Conservation (phyloP, 2,113 vertebrate genomes). For the Rhombomys opimus region DNA sequence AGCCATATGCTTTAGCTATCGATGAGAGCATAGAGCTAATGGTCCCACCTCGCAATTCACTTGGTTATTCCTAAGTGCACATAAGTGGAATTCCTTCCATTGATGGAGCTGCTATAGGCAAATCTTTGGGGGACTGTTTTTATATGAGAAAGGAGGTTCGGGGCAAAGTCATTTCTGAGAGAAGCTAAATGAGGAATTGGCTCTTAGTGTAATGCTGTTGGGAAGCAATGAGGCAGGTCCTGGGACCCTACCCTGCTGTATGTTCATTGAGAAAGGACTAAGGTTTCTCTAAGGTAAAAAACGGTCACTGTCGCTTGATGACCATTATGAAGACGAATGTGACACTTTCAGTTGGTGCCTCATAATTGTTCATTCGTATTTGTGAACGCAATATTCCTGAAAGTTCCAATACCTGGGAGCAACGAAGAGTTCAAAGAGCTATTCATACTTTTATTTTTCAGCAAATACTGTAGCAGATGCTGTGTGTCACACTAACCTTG, state of each 20-base stretch:
- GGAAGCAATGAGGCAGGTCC: neutral
- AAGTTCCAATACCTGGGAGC: neutral
- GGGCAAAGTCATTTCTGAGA: neutral
- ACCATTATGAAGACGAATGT: neutral
- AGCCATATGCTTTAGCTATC: slow-evolving; percentile 52
- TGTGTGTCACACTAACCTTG: neutral
- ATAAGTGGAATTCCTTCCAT: neutral
- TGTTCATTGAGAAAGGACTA: neutral
- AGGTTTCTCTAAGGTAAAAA: neutral
- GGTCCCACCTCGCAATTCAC: slow-evolving; percentile 2
- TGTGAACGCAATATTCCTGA: neutral
- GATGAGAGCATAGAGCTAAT: neutral
- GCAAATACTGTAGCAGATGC: neutral
- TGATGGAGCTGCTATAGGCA: neutral
- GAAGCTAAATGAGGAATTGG: neutral
- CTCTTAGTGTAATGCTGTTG: neutral
- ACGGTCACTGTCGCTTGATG: neutral
- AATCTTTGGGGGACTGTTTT: neutral
- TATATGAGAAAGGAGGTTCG: neutral
- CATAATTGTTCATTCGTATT: neutral
- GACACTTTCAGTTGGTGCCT: neutral
- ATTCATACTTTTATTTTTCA: neutral
- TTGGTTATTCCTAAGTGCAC: neutral
- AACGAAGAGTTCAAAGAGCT: slow-evolving; percentile 5
- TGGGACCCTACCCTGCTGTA: neutral